These are phyloP conservation scores for Diabrotica virgifera DNA, from an alignment of 1,140 invertebrate species.

Conservation along the genomic window DNA sequence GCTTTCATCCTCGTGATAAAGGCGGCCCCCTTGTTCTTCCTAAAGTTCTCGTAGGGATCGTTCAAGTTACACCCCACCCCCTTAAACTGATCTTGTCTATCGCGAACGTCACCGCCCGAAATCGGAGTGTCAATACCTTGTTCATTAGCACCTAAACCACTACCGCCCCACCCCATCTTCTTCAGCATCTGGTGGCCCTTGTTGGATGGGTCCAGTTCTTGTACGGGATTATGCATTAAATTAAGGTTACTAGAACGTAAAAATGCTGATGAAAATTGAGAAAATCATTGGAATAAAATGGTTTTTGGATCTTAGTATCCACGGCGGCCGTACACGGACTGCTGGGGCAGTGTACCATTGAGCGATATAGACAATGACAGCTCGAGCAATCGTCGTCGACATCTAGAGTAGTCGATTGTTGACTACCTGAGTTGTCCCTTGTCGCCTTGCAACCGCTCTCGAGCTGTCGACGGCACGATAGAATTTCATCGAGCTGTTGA, in stretches of 20 bases:
- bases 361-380: too few relatives aligned
- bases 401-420: too few relatives aligned
- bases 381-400: too few relatives aligned
- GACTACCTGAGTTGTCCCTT: too few relatives aligned
- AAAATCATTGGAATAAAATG: too few relatives aligned
- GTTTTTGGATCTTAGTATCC: too few relatives aligned
- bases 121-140: constrained; percentile 95
- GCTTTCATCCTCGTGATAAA: constrained; percentile 96
- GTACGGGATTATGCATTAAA: constrained; percentile 38
- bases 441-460: too few relatives aligned
- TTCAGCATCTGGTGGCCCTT: constrained; percentile 94
- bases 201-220: constrained; percentile 78
- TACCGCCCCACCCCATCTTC: constrained; percentile 91
- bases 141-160: constrained; percentile 85
- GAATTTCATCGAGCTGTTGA: too few relatives aligned
- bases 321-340: too few relatives aligned
- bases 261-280: constrained; percentile 8
- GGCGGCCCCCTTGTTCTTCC: constrained; percentile 93
- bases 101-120: constrained; percentile 86
- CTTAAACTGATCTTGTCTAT: constrained; percentile 87
- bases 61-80: constrained; percentile 87
- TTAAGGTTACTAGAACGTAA: constrained; percentile 28
- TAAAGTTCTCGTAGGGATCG: constrained; percentile 95
- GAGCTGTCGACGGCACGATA: too few relatives aligned
- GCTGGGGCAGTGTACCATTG: too few relatives aligned